phyloP scores from a whole-genome alignment of 2,797 vertebrate species.

The Huso huso region DNA sequence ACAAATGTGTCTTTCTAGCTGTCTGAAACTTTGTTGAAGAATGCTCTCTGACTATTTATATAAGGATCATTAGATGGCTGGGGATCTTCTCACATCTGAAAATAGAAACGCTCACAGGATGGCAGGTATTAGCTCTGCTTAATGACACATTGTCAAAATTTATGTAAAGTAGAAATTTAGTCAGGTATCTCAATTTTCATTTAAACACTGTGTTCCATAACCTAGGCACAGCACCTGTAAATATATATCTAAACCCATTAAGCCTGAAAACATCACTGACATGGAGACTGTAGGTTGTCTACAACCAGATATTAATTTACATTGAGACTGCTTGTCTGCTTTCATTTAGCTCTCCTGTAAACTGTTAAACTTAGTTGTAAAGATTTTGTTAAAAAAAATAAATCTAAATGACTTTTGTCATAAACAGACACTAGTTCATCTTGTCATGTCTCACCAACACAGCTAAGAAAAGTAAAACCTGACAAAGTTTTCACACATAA shows the following conservation, averaged over 20 bases:
- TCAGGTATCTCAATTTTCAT: constrained; percentile 46
- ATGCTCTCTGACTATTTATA: constrained; percentile 52
- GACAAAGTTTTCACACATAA: too few species aligned
- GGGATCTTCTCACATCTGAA: constrained; percentile 38
- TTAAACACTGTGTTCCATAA: constrained; percentile 36
- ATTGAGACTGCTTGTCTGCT: constrained; percentile 13
- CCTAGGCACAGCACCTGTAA: constrained; percentile 46
- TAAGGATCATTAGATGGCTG: constrained; percentile 41
- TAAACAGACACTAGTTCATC: too few species aligned
- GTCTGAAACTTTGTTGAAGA: constrained; percentile 44
- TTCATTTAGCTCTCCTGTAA: background rate
- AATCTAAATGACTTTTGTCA: too few species aligned
- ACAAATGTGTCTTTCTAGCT: constrained; percentile 53
- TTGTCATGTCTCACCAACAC: too few species aligned
- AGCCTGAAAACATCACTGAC: constrained; percentile 46
- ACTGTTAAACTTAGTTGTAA: constrained; percentile 10
- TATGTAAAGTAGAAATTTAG: constrained; percentile 55
- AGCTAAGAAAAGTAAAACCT: too few species aligned
- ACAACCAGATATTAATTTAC: constrained; percentile 19
- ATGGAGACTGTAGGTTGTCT: constrained; percentile 25
- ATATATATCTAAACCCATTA: constrained; percentile 62
- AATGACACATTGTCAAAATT: constrained; percentile 53
- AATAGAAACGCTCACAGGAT: constrained; percentile 53
- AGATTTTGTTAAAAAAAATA: too few species aligned
- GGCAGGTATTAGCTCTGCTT: constrained; percentile 48